A percentile compares a stretch with the other conserved stretches of the same genome.
These are phyloP conservation scores for Mesitornis unicolor DNA, from an alignment of 2,113 vertebrate genomes.

Conservation along the genomic window DNA sequence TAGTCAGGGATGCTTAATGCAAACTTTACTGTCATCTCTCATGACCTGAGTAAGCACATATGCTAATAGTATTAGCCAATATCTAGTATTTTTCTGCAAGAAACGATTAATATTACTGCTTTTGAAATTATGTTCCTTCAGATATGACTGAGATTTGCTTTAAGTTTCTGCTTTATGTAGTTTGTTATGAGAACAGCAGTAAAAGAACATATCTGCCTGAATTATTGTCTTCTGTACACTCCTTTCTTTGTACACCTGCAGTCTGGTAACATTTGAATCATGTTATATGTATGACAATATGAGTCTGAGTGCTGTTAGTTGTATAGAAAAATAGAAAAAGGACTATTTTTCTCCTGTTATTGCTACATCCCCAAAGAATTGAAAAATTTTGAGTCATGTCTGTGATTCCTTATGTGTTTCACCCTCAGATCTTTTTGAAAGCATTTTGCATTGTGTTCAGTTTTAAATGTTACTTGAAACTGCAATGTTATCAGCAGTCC, in stretches of 20 bases:
- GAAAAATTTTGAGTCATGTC: not conserved
- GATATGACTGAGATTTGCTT: not conserved
- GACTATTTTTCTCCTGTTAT: not conserved
- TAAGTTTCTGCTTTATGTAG: not conserved
- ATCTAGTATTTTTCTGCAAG: not conserved
- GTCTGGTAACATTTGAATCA: not conserved
- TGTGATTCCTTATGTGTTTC: not conserved
- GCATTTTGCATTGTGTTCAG: not conserved
- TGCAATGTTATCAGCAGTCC: not conserved
- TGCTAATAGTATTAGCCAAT: not conserved
- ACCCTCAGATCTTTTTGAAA: not conserved
- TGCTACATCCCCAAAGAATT: not conserved
- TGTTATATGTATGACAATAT: not conserved
- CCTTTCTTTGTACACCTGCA: not conserved
- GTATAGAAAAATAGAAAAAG: not conserved
- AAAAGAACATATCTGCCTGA: not conserved
- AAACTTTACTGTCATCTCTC: not conserved
- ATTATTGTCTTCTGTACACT: not conserved
- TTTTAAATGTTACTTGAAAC: constrained; percentile 16
- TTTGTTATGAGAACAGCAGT: not conserved
- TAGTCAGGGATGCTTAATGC: not conserved
- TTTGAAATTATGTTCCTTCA: not conserved
- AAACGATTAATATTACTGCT: not conserved
- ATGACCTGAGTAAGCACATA: not conserved
- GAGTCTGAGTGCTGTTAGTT: not conserved